A percentile compares a stretch with the other conserved stretches of the same genome.
These are phyloP conservation scores for Leptopilina drosophilae DNA, from an alignment of 2,888 invertebrate species.

Conservation along the genomic window DNA sequence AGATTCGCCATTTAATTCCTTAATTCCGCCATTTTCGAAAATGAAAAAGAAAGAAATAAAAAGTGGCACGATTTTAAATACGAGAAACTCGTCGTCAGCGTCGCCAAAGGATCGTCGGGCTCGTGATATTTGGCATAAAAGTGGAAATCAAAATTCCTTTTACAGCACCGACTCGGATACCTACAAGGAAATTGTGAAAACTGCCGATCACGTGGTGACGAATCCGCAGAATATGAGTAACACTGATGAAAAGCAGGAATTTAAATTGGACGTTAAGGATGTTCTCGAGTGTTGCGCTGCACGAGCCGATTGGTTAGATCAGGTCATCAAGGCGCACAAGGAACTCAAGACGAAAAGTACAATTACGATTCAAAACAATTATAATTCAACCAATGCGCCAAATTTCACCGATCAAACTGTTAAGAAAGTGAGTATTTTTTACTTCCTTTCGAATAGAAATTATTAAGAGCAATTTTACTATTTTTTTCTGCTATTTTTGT, in stretches of 20 bases:
- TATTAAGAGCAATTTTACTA: not conserved
- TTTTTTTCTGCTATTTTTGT: not conserved
- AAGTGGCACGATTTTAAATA: not conserved
- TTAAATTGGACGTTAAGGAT: conserved; percentile 19
- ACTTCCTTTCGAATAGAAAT: not conserved
- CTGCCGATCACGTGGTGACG: not conserved
- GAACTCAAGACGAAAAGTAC: not conserved
- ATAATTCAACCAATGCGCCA: not conserved
- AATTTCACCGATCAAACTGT: not conserved
- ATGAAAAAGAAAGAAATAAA: conserved; percentile 37
- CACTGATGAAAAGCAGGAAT: not conserved
- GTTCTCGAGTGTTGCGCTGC: conserved; percentile 39
- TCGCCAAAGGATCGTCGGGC: not conserved
- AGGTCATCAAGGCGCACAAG: conserved; percentile 42
- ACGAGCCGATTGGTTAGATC: conserved; percentile 52
- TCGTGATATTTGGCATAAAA: not conserved
- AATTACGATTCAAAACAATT: not conserved
- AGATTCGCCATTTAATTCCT: conserved; percentile 47
- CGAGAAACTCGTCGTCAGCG: not conserved
- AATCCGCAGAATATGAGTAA: not conserved
- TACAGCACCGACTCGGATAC: not conserved
- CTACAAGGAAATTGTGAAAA: not conserved
- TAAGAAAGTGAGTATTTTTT: not conserved
- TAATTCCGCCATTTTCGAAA: conserved; percentile 47
- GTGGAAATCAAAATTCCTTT: conserved; percentile 2